Evolutionary conservation across 2,113 vertebrate genomes (phyloP).

Genomic region (Leiothrix lutea): DNA sequence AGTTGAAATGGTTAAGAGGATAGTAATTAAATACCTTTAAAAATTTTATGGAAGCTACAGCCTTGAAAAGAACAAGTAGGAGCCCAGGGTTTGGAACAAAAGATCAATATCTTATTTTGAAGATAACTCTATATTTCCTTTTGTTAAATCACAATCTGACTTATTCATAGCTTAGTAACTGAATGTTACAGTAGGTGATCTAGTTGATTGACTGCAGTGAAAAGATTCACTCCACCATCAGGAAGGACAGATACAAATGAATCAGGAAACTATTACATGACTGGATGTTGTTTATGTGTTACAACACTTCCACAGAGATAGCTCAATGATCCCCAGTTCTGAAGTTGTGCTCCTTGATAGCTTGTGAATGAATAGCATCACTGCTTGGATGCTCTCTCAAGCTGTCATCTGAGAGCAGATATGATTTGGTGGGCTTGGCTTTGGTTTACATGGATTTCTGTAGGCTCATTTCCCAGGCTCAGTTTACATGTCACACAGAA

Average conservation of each 20-base stretch:
- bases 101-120: neutral
- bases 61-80: neutral
- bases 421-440: neutral
- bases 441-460: neutral
- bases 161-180: neutral
- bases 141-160: neutral
- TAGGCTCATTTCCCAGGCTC: neutral
- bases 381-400: neutral
- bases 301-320: neutral
- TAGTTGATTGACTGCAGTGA: neutral
- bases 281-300: neutral
- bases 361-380: neutral
- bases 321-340: neutral
- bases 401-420: slow-evolving; percentile 19
- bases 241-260: neutral
- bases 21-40: neutral
- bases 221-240: neutral
- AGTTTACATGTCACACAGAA: neutral
- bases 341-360: neutral
- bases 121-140: neutral
- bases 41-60: neutral
- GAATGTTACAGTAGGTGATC: neutral
- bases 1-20: neutral
- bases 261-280: neutral
- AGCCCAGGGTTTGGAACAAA: neutral